These are phyloP conservation scores for Beroe ovata DNA, from an alignment of 37 sponge, comb jelly and placozoan species.

Conservation along the genomic window DNA sequence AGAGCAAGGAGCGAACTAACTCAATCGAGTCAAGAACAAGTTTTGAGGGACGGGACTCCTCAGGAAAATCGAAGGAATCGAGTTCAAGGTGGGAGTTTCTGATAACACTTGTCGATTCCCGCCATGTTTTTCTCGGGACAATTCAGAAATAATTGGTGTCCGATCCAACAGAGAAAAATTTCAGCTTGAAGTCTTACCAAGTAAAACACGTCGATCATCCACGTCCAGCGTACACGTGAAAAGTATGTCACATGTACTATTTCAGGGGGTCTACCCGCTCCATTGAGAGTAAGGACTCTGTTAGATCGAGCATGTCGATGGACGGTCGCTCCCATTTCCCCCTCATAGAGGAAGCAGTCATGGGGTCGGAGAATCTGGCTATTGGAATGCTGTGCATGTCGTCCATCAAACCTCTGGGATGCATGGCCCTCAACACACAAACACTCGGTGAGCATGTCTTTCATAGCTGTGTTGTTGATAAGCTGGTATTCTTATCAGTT, in stretches of 20 bases:
- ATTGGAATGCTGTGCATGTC: conserved; percentile 24
- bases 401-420: conserved; percentile 44
- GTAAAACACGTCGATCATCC: too few relatives aligned
- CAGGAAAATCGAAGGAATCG: conserved; percentile 46
- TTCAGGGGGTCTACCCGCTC: conserved; percentile 37
- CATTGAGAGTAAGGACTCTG: conserved; percentile 40
- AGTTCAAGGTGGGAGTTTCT: background rate
- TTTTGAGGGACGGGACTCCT: conserved; percentile 61
- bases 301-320: conserved; percentile 13
- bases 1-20: background rate
- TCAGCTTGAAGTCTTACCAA: too few relatives aligned
- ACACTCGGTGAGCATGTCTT: background rate
- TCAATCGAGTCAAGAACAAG: background rate
- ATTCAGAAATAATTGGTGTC: too few relatives aligned
- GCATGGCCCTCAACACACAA: background rate
- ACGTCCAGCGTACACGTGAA: too few relatives aligned
- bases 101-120: too few relatives aligned
- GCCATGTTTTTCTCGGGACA: too few relatives aligned
- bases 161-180: too few relatives aligned
- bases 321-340: conserved; percentile 46
- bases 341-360: conserved; percentile 40
- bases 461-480: background rate
- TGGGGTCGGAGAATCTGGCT: conserved; percentile 16
- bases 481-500: too few relatives aligned
- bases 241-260: too few relatives aligned